A percentile compares a stretch with the other conserved stretches of the same genome.
Evolutionary conservation across 2,888 invertebrate species (phyloP).

Genomic region (Campoletis raptor): DNA sequence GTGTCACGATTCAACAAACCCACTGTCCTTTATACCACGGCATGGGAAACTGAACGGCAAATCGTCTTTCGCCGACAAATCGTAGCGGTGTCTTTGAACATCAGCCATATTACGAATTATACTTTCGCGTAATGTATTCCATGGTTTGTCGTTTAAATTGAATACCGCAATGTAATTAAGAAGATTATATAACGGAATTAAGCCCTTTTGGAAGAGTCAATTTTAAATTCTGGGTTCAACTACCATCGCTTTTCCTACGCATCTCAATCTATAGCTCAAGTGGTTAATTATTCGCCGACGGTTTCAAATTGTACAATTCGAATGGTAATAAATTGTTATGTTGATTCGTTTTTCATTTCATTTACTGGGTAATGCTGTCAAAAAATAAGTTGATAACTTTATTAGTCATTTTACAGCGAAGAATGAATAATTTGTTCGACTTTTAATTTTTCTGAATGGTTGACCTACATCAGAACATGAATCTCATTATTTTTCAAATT

Average conservation of each 20-base stretch:
- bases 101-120: not conserved
- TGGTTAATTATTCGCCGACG: not conserved
- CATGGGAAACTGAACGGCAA: conserved; percentile 21
- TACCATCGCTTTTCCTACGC: not conserved
- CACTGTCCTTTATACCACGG: conserved; percentile 11
- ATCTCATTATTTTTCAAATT: no score
- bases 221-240: not conserved
- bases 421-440: no score
- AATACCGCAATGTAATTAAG: not conserved
- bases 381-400: no score
- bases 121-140: not conserved
- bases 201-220: not conserved
- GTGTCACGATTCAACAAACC: conserved; percentile 13
- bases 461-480: no score
- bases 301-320: not conserved
- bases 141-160: not conserved
- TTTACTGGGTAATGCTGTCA: no score
- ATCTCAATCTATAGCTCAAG: not conserved
- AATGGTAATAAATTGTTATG: not conserved
- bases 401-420: no score
- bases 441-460: no score
- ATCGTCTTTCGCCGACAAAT: conserved; percentile 16
- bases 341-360: not conserved
- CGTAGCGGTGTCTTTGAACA: not conserved
- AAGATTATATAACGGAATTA: not conserved